Evolutionary conservation across 2,888 invertebrate genomes (phyloP), one percentile per base, ranked within the genome.

Genomic region (Cryptosula pallasiana): DNA sequence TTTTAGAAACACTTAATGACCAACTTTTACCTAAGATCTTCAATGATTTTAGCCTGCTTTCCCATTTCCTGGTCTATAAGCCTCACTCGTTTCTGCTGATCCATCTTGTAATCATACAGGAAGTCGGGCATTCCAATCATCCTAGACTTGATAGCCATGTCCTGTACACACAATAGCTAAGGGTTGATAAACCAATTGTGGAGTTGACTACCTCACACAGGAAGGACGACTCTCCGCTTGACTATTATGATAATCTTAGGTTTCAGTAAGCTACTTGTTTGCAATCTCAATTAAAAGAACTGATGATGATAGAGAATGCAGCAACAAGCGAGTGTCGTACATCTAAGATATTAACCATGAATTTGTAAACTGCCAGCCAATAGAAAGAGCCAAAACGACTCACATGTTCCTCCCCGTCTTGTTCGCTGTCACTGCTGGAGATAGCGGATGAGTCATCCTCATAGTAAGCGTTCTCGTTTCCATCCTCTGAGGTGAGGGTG

Each of bases 51-150:
- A 16, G 95, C 92, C 84, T 97, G 95, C 83, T 97, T 96, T 81
- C 94, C 94, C 94, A 99, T 95, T 86, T 95, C 95, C 81, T 93
- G 92, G 86, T 97, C 96, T 79, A 96, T 93, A 75, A 95, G 88
- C 81, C 93, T 91, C n/a, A 94, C 93, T 23, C 95, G 89, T 81
- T 83, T 83, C 75, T 85, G 85, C 34, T 84, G 80, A 75, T 86
- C 85, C 57, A 86, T 74, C 63, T 76, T 79, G 0, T 81, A 78
- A 76, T 86, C 84, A 73, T 80, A 81, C 36, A 81, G 78, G 84
- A 93, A 94, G 5, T 92, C 89, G 0, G 94, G 94, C 70, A 94
- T 86, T 80, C 89, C 90, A 78, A 13, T 25, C 29, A 63, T 20
- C 63, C 27, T 63, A 2, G 27, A 16, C 63, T 34, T 63, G 13